These are phyloP conservation scores for Pammene fasciana DNA, from an alignment of 2,888 invertebrate species.

Conservation along the genomic window DNA sequence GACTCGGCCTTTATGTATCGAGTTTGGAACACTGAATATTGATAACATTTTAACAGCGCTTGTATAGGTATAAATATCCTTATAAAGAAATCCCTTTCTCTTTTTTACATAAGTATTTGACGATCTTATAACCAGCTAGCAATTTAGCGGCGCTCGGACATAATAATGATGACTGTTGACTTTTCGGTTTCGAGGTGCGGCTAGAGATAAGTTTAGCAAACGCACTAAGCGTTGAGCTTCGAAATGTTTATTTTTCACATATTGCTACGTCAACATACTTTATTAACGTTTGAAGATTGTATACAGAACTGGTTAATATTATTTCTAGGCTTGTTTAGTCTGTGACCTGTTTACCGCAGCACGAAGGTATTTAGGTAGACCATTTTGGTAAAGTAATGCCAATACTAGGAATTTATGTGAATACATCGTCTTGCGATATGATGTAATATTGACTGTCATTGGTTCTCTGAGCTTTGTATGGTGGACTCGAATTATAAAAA, in stretches of 20 bases:
- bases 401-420: conserved; percentile 46
- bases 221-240: conserved; percentile 64
- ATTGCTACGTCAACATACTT: conserved; percentile 66
- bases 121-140: conserved; percentile 47
- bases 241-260: conserved; percentile 76
- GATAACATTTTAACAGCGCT: conserved; percentile 14
- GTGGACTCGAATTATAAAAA: conserved; percentile 49
- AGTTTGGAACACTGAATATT: conserved; percentile 18
- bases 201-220: conserved; percentile 77
- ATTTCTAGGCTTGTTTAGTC: conserved; percentile 45
- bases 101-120: conserved; percentile 34
- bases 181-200: conserved; percentile 71
- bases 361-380: conserved; percentile 19
- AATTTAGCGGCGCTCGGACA: conserved; percentile 66
- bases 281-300: conserved; percentile 65
- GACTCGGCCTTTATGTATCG: conserved; percentile 43
- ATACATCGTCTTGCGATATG: conserved; percentile 46
- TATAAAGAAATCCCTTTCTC: conserved; percentile 25
- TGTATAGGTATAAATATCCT: conserved; percentile 26
- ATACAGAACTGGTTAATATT: conserved; percentile 58
- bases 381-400: conserved; percentile 42
- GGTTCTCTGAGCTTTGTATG: conserved; percentile 25
- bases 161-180: conserved; percentile 71
- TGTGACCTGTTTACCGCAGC: conserved; percentile 22
- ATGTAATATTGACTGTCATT: conserved; percentile 56